Evolutionary conservation across 2,888 invertebrate species (phyloP).

Genomic region (Agonum fuliginosum): DNA sequence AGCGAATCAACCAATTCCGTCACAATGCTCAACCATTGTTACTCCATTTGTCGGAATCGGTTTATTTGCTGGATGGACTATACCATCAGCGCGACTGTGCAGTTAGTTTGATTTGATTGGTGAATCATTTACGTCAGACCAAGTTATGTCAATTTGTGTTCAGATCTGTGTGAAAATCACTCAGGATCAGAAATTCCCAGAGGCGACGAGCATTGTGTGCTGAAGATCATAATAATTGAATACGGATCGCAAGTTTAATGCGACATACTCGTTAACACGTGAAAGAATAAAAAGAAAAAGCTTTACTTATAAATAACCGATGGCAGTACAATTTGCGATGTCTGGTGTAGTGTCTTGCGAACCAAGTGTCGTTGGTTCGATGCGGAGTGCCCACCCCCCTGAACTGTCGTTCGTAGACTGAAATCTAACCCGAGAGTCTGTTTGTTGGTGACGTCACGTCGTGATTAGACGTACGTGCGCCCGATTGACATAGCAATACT

Average conservation of each 20-base stretch:
- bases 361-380: conserved; percentile 30
- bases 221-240: conserved; percentile 11
- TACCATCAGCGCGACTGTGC: no score
- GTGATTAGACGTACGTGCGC: neutral
- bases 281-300: conserved; percentile 31
- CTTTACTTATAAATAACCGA: conserved; percentile 53
- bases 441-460: neutral
- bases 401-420: conserved; percentile 54
- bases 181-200: conserved; percentile 51
- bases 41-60: no score
- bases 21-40: no score
- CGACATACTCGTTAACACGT: no score
- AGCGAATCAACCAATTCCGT: no score
- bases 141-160: no score
- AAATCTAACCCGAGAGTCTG: conserved; percentile 41
- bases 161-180: conserved; percentile 37
- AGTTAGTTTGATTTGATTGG: no score
- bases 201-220: conserved; percentile 50
- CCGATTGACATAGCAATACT: conserved; percentile 57
- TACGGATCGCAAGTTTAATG: conserved; percentile 18
- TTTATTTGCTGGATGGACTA: no score
- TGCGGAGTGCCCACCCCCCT: conserved; percentile 22
- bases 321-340: conserved; percentile 52
- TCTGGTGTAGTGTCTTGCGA: conserved; percentile 30
- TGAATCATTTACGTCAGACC: no score